Evolutionary conservation across 2,888 invertebrate genomes (phyloP), one percentile per base, ranked within the genome.

Genomic region (Portevinia maculata): DNA sequence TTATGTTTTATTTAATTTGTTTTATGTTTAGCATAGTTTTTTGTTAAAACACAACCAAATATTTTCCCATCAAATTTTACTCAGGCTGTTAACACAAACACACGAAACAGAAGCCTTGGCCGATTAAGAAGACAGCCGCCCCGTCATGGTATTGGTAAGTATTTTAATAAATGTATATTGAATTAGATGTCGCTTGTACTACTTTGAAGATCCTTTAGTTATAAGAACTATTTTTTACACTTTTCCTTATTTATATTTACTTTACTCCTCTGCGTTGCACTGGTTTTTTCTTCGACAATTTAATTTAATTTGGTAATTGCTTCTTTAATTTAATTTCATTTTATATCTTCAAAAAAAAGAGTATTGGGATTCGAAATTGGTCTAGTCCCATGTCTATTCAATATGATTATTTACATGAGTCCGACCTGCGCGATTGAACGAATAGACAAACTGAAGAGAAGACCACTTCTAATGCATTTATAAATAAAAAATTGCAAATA

Each of bases 141-240:
- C 91, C 91, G 91, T 88, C 91, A 91, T 90, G 91, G 91, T 87
- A 91, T 91, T 87, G 91, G 91, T 91, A 90, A 90, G 90, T 90
- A 78, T 13, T 71, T 44, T 69, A 28, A 15, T 24, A 11, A 3
- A 32, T 59, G 21, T 28, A 34, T 13, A 19, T 48, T 62, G 44
- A 19, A 21, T n/a, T 15, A 70, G 6, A 3, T 48, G 44, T 32
- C 15, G 15, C 46, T 60, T 62, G 17, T 55, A 64, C 46, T 52
- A n/a, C 21, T 21, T 39, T 30, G 11, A 70, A 46, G 7, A 19
- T 41, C 34, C n/a, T 59, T 17, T 15, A 24, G 8, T 39, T 57
- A 39, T 1, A 39, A 9, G 28, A 21, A 19, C 19, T 52, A 8
- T 60, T 39, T 21, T 41, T 50, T 28, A 50, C 11, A 44, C 17